phyloP scores from a whole-genome alignment of 2,888 invertebrate species.

The Drosophila birchii region DNA sequence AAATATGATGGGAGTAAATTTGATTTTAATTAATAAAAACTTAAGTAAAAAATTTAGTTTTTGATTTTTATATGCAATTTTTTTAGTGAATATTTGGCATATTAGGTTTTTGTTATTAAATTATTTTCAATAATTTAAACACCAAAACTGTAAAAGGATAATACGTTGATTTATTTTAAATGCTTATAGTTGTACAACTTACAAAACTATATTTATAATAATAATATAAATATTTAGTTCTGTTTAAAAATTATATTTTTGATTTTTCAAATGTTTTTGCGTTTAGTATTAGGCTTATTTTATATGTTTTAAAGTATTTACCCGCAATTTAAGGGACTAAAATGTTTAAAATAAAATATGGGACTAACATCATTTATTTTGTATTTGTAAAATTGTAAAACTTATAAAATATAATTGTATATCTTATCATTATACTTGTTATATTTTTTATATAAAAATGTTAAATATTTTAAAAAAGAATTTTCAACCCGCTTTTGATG shows the following conservation, averaged over 20 bases:
- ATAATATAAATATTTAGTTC: no score
- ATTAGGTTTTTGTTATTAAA: rapidly evolving
- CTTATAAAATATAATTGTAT: background rate
- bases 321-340: background rate
- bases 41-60: background rate
- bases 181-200: no score
- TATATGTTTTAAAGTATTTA: background rate
- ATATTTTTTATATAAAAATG: no score
- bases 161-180: no score
- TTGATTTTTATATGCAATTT: background rate
- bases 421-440: background rate
- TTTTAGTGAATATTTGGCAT: background rate
- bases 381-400: background rate
- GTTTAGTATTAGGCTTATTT: background rate
- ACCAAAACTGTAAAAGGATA: no score
- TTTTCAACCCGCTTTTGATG: background rate
- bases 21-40: background rate
- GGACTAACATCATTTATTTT: background rate
- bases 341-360: background rate
- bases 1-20: no score
- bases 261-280: background rate
- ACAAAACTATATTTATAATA: no score
- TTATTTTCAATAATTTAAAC: background rate
- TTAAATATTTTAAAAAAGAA: background rate
- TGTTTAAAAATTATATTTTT: background rate